Evolutionary conservation across 2,113 vertebrate species (phyloP).

Genomic region (Mesitornis unicolor): DNA sequence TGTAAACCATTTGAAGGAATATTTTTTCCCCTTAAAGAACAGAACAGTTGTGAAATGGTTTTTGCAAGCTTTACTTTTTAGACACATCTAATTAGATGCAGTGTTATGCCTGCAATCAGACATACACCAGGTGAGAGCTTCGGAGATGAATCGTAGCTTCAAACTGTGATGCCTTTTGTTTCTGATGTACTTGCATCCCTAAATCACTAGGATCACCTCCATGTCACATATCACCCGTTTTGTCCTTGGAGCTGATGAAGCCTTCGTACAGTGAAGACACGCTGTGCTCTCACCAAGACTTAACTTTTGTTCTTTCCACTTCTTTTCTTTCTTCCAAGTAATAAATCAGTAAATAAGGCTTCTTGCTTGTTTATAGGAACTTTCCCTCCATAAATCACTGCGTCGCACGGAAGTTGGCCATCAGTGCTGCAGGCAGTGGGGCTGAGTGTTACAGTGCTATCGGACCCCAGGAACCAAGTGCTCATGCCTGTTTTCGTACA

Average conservation of each 20-base stretch:
- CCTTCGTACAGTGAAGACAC: rapidly evolving
- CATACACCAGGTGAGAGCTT: not conserved
- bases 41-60: not conserved
- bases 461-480: not conserved
- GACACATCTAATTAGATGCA: conserved; percentile 31
- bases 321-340: not conserved
- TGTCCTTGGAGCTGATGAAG: not conserved
- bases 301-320: not conserved
- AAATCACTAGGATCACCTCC: not conserved
- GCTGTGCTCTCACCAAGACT: not conserved
- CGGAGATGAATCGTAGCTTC: not conserved
- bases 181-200: not conserved
- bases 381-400: not conserved
- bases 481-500: not conserved
- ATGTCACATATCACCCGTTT: rapidly evolving
- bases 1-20: not conserved
- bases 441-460: rapidly evolving
- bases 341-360: not conserved
- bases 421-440: not conserved
- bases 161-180: not conserved
- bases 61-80: conserved; percentile 20
- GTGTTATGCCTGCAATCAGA: not conserved
- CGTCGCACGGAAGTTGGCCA: not conserved
- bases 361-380: not conserved
- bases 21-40: not conserved